Conservation (phyloP, 2,113 vertebrate genomes). For the Sapayoa aenigma region DNA sequence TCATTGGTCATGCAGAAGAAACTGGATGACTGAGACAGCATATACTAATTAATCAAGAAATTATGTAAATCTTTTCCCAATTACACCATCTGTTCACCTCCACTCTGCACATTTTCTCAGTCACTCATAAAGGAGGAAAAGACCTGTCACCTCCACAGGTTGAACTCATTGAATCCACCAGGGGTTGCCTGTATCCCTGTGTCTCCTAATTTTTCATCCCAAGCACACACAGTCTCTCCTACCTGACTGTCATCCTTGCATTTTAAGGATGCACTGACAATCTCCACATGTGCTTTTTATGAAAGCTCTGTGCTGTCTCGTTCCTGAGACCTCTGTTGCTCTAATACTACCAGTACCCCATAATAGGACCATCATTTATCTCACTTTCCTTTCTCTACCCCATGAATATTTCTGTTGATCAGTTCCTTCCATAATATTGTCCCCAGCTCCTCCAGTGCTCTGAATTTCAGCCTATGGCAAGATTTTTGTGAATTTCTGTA, state of each 20-base stretch:
- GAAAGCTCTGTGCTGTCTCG: background rate
- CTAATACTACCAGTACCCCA: background rate
- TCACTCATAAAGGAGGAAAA: background rate
- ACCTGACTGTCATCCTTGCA: background rate
- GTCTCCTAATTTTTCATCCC: background rate
- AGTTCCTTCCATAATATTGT: background rate
- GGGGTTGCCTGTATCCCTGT: background rate
- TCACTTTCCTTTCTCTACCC: background rate
- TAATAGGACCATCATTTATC: background rate
- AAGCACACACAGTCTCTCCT: background rate
- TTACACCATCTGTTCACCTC: background rate
- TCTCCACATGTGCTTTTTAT: background rate
- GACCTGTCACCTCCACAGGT: background rate
- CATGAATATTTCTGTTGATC: background rate
- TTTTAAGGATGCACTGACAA: background rate
- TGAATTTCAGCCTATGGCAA: background rate
- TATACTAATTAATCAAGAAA: background rate
- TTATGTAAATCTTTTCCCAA: background rate
- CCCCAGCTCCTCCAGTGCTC: background rate
- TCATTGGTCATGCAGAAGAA: background rate
- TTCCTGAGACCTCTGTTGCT: background rate
- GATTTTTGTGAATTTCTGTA: background rate
- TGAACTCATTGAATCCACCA: background rate
- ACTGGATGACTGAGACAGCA: background rate
- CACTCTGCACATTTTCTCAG: background rate